phyloP scores from a whole-genome alignment of 2,797 vertebrate species.

The Gymnothorax reevesii region DNA sequence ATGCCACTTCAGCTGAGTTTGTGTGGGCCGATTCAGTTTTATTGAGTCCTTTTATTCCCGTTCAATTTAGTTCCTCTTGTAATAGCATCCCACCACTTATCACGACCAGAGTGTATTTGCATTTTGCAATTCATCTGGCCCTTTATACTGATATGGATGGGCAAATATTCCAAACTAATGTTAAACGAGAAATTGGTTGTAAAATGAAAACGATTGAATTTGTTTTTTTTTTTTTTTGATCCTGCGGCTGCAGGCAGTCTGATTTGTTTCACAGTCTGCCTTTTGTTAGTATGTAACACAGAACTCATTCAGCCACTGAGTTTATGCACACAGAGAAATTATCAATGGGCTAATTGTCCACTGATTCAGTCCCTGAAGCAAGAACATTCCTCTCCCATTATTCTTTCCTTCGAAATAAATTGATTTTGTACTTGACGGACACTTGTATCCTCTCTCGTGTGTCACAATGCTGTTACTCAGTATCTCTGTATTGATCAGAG shows the following conservation, averaged over 20 bases:
- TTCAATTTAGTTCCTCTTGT: not conserved
- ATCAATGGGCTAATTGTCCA: no score
- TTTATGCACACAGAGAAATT: no score
- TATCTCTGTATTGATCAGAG: no score
- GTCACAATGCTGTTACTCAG: no score
- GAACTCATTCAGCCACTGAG: not conserved
- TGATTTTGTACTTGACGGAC: no score
- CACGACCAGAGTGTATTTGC: not conserved
- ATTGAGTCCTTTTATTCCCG: not conserved
- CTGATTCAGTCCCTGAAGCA: no score
- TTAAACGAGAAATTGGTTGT: not conserved
- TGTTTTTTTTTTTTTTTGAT: not conserved
- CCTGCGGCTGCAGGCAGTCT: not conserved
- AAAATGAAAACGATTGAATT: not conserved
- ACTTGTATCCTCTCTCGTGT: no score
- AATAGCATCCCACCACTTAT: conserved; percentile 4
- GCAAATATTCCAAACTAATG: not conserved
- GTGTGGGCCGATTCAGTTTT: not conserved
- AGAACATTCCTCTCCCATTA: no score
- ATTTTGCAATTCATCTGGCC: not conserved
- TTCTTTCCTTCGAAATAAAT: no score
- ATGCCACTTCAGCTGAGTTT: not conserved
- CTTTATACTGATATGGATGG: not conserved
- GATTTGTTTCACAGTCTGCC: not conserved
- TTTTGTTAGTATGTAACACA: not conserved